Percentiles rank a stretch among this genome's conserved stretches.
These are phyloP conservation scores for Diploscapter pachys DNA, from an alignment of 1,140 invertebrate genomes.

Conservation along the genomic window DNA sequence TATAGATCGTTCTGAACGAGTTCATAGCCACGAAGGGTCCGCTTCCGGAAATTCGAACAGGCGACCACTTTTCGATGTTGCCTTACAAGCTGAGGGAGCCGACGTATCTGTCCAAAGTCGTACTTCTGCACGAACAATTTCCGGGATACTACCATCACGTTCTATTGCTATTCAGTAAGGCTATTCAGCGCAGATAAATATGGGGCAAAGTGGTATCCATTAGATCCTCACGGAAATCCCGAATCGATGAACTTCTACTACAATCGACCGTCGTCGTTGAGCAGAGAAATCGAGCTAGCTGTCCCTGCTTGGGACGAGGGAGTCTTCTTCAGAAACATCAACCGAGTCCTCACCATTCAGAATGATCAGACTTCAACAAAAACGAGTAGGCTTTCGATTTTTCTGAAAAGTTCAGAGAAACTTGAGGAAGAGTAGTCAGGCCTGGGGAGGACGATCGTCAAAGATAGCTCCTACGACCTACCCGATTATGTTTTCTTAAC, in stretches of 20 bases:
- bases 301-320: constrained; percentile 42
- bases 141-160: constrained; percentile 37
- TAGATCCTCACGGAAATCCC: constrained; percentile 43
- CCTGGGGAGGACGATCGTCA: too few species aligned
- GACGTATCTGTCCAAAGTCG: constrained; percentile 35
- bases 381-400: constrained; percentile 8
- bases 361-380: constrained; percentile 39
- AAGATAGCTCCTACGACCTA: neutral
- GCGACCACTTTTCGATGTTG: constrained; percentile 41
- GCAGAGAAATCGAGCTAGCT: constrained; percentile 37
- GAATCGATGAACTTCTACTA: constrained; percentile 44
- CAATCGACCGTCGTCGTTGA: constrained; percentile 38
- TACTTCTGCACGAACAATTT: constrained; percentile 32
- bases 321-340: constrained; percentile 42
- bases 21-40: constrained; percentile 32
- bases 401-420: constrained; percentile 4
- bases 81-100: constrained; percentile 38
- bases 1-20: constrained; percentile 40
- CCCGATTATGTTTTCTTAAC: constrained; percentile 7
- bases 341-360: constrained; percentile 38
- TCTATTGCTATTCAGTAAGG: constrained; percentile 38
- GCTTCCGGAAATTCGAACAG: constrained; percentile 39
- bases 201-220: neutral
- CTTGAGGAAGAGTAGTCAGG: too few species aligned
- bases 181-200: neutral